Evolutionary conservation across 2,113 vertebrate species (phyloP), one percentile per base, ranked within the genome.

Genomic region (Echinops telfairi): DNA sequence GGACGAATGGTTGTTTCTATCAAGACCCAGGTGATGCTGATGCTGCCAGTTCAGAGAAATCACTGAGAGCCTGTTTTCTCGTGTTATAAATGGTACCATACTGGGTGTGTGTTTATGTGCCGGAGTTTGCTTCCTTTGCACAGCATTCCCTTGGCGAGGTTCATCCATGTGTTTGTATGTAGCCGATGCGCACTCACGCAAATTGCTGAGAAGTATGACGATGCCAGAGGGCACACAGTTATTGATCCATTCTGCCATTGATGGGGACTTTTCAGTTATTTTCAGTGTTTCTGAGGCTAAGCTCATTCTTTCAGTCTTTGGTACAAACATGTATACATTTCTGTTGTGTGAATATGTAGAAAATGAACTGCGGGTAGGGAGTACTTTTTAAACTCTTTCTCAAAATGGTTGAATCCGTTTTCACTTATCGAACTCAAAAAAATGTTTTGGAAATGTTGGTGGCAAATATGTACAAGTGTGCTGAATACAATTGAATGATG

Each of bases 161-260:
- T n/a, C 10, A 25, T 60, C 20, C 10, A 29, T 86, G 23, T 71
- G n/a, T 88, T 31, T n/a, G n/a, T 62, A 66, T 43, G 6, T 79
- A 60, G 76, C 90, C 47, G 76, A 92, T 60, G 75, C 29, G 60
- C 64, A 80, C 43, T 92, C 75, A 86, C 79, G 70, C 70, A 60
- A 86, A 60, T 40, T 92, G 66, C 62, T 38, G 40, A 66, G 23
- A 47, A 70, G 27, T 86, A 33, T 70, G 25, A 40, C 38, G n/a
- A 12, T n/a, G 27, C 62, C 20, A 3, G 40, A 31, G 38, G n/a
- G 36, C 70, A 43, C 33, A 43, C 70, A 70, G 20, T 27, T 79
- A n/a, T 60, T 91, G 66, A n/a, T 91, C 75, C 62, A 40, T 43
- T 79, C 36, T 86, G 53, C 47, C 80, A 11, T 43, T 71, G 64